Base-by-base conservation (phyloP, 1,140 invertebrate species). In the Bombus fervidus region DNA sequence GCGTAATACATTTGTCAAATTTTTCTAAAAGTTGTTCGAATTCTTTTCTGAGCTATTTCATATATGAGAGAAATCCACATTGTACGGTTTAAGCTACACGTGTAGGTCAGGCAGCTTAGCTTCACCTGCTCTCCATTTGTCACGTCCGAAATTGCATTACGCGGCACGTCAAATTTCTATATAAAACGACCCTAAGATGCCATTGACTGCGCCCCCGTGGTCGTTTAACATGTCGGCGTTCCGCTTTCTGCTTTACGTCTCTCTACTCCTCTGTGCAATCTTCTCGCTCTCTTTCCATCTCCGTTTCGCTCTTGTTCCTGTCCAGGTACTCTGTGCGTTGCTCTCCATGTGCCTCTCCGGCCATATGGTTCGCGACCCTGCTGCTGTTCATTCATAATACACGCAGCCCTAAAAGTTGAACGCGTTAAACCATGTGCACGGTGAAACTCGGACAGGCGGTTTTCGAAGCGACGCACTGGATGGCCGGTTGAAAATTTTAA, bases 71-170 rank as follows among this genome's bases (percentile, higher is more conserved):
- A 22, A 53, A 53, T 53, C 18, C 47, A 53, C 18, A 6, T 53
- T 22, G 47, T 22, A 22, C 2, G 12, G 59, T 12, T 28, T n/a
- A 62, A 28, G 59, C 10, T 62, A 53, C 85, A 64, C 85, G 72
- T 75, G 80, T 59, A 47, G 53, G 9, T 69, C 22, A 39, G 41
- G 10, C 34, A 6, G 39, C 34, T 28, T 72, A 47, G 75, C 88
- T 75, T 84, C 88, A 90, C 89, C 89, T 90, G 87, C 87, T 68
- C 68, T 47, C 85, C 89, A 89, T 90, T 90, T 89, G 89, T 90
- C 89, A 90, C 89, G 43, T 85, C 59, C 85, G 18, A 90, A 90
- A 90, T 89, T 90, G 88, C 88, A 89, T 90, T 90, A 90, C 81
- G 74, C 79, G 88, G 68, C 84, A 87, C 88, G 89, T 90, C 89